phyloP scores from a whole-genome alignment of 2,113 vertebrate species.

The Etia nguti region DNA sequence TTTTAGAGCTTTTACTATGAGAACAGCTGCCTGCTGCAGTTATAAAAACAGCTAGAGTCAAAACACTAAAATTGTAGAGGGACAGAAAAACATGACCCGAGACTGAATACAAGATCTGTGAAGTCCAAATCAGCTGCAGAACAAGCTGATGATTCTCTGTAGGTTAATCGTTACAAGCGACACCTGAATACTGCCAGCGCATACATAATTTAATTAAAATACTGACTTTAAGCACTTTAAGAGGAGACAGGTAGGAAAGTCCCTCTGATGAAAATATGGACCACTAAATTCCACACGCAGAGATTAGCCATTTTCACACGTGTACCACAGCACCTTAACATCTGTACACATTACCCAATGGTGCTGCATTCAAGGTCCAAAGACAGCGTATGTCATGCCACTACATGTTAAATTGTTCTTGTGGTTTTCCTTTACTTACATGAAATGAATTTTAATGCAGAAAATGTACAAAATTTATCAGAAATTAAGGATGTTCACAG shows the following conservation, averaged over 20 bases:
- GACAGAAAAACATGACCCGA: neutral
- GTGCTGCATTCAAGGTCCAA: neutral
- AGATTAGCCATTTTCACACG: rapidly evolving
- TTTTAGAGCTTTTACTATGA: neutral
- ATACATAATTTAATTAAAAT: neutral
- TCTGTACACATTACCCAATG: neutral
- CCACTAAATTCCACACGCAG: neutral
- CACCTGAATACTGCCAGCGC: neutral
- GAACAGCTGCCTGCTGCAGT: neutral
- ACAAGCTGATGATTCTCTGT: neutral
- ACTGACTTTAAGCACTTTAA: neutral
- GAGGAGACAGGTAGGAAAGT: neutral
- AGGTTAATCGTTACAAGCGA: rapidly evolving
- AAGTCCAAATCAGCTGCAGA: neutral
- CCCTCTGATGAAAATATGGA: neutral
- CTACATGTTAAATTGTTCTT: neutral
- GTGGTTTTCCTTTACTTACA: neutral
- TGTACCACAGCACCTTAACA: rapidly evolving
- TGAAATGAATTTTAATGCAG: neutral
- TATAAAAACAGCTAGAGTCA: neutral
- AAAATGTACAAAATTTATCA: neutral
- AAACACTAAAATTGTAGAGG: neutral
- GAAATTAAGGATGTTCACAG: neutral
- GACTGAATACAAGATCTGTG: neutral
- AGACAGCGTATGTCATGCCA: neutral